Evolutionary conservation across 2,888 invertebrate species (phyloP).

Genomic region (Eudemis profundana): DNA sequence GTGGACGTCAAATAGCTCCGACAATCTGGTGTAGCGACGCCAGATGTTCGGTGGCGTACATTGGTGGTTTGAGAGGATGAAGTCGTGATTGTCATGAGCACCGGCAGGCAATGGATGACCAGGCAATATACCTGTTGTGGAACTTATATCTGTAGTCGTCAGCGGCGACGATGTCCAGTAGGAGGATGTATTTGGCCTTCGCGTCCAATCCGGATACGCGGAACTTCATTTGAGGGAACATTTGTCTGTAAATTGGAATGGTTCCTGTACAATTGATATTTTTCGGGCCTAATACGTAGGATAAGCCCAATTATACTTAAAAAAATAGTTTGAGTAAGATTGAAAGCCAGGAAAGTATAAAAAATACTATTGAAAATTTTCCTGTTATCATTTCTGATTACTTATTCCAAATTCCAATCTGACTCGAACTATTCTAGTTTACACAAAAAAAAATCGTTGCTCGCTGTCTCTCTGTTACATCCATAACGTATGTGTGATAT

Average conservation of each 20-base stretch:
- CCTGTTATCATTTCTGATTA: neutral
- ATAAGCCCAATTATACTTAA: neutral
- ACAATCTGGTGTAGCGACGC: slow-evolving; percentile 60
- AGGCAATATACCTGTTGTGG: slow-evolving; percentile 92
- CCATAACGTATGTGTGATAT: slow-evolving; percentile 32
- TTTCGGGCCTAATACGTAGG: neutral
- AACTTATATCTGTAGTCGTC: slow-evolving; percentile 99
- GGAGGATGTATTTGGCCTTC: slow-evolving; percentile 99
- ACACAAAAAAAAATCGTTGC: slow-evolving; percentile 8
- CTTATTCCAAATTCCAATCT: neutral
- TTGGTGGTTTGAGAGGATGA: slow-evolving; percentile 52
- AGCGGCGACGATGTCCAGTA: slow-evolving; percentile 99
- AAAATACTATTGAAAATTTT: neutral
- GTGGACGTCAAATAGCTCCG: slow-evolving; percentile 61
- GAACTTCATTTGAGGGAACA: slow-evolving; percentile 99
- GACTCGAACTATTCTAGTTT: neutral
- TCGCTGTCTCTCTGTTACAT: neutral
- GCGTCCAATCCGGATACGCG: slow-evolving; percentile 99
- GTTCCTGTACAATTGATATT: slow-evolving; percentile 31
- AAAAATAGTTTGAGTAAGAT: neutral
- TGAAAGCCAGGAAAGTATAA: neutral
- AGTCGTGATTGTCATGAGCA: slow-evolving; percentile 38
- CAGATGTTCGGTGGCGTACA: slow-evolving; percentile 61
- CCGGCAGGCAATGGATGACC: slow-evolving; percentile 47
- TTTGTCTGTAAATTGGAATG: slow-evolving; percentile 92